Evolutionary conservation across 2,888 invertebrate genomes (phyloP).

Genomic region (Lasioglossum figueresi): DNA sequence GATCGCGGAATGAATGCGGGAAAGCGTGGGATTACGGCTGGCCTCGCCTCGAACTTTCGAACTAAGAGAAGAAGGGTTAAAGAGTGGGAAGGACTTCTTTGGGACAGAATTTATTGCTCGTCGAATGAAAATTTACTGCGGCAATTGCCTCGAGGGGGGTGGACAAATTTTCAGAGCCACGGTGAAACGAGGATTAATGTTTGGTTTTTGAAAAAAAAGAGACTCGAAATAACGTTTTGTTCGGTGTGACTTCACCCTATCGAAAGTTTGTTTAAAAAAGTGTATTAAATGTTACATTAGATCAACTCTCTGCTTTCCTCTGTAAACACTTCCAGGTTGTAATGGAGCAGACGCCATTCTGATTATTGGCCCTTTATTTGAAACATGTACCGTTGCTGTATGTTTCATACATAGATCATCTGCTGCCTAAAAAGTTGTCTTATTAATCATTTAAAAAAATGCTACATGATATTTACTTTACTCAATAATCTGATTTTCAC

Average conservation of each 20-base stretch:
- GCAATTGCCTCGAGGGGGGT: not conserved
- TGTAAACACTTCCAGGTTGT: no score
- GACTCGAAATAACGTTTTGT: not conserved
- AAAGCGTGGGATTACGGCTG: conserved; percentile 61
- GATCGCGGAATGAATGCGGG: conserved; percentile 71
- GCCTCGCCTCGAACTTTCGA: conserved; percentile 50
- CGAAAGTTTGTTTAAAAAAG: no score
- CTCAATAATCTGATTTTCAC: no score
- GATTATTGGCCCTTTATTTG: no score
- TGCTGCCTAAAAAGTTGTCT: not conserved
- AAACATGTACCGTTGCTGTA: no score
- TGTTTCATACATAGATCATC: no score
- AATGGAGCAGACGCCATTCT: not conserved
- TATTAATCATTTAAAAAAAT: not conserved
- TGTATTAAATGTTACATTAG: no score
- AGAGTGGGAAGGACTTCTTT: conserved; percentile 40
- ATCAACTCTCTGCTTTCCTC: no score
- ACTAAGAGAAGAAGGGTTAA: conserved; percentile 66
- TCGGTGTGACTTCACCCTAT: no score
- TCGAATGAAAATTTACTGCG: conserved; percentile 50
- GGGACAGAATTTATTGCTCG: conserved; percentile 53
- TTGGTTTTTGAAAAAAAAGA: not conserved
- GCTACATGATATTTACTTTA: no score
- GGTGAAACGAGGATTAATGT: not conserved
- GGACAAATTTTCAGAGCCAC: not conserved